These are phyloP conservation scores for Boulengeromyrus knoepffleri DNA, from an alignment of 2,113 vertebrate species.

Conservation along the genomic window DNA sequence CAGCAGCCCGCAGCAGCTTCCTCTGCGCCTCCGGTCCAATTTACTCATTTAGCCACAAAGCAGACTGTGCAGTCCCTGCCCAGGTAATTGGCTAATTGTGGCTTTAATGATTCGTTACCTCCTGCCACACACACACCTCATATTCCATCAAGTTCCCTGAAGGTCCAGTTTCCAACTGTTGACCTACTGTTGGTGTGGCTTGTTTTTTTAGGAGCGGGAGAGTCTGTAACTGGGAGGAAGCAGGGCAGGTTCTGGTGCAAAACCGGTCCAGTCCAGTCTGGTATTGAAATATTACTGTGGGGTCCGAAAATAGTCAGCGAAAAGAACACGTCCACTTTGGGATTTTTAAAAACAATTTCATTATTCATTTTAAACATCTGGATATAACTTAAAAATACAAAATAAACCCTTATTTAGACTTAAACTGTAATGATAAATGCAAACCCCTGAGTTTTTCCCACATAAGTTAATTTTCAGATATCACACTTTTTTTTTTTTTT, in stretches of 20 bases:
- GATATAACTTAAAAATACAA: background rate
- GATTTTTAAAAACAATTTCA: background rate
- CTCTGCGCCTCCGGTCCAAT: conserved; percentile 55
- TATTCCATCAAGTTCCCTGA: conserved; percentile 30
- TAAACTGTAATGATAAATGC: background rate
- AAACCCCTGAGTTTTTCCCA: background rate
- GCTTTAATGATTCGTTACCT: conserved; percentile 52
- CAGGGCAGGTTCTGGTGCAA: conserved; percentile 55
- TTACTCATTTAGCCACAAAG: conserved; percentile 63
- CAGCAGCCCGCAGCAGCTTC: conserved; percentile 41
- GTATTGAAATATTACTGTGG: conserved; percentile 21
- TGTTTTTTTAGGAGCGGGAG: conserved; percentile 28
- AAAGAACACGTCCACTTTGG: background rate
- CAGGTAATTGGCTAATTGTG: conserved; percentile 57
- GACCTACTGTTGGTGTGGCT: conserved; percentile 13
- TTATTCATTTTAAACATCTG: conserved; percentile 1
- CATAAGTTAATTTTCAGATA: background rate
- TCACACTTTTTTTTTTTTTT: background rate
- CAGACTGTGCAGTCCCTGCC: conserved; percentile 48
- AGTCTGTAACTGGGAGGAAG: conserved; percentile 54
- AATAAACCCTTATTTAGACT: background rate
- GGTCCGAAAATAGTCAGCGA: background rate
- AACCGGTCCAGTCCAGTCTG: conserved; percentile 42
- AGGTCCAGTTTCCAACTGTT: conserved; percentile 24
- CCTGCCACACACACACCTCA: conserved; percentile 29